Conservation (phyloP, 30 jellyfish, hydroid and myxozoan genomes). For the Rhopilema esculentum region DNA sequence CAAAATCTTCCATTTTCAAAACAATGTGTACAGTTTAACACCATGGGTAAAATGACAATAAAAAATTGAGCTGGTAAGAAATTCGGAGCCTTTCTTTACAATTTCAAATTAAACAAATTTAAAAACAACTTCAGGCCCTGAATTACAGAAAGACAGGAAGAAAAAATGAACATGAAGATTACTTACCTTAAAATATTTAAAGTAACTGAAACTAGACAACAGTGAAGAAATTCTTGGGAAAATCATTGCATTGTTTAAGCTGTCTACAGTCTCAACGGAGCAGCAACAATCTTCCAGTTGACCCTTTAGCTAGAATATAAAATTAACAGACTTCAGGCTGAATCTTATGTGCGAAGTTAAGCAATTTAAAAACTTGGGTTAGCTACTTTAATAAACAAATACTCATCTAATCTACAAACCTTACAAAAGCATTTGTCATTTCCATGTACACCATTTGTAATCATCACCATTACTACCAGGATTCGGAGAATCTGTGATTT, state of each 20-base stretch:
- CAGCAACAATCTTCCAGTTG: constrained; percentile 94
- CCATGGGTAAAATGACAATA: too few relatives aligned
- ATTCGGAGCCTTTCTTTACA: background rate
- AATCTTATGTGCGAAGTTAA: background rate
- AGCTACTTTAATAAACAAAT: background rate
- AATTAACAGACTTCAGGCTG: background rate
- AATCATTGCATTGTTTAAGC: constrained; percentile 62
- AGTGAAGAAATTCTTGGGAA: constrained; percentile 74
- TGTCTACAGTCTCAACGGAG: constrained; percentile 89
- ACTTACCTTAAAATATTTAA: constrained; percentile 83
- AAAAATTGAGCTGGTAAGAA: background rate
- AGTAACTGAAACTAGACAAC: constrained; percentile 64
- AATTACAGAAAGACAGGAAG: background rate
- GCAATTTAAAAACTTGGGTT: too few relatives aligned
- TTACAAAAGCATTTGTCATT: constrained; percentile 52
- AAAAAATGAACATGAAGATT: too few relatives aligned
- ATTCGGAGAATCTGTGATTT: background rate
- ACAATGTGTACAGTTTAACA: too few relatives aligned
- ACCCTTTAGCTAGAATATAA: constrained; percentile 80
- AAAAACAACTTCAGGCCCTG: background rate
- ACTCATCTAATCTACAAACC: constrained; percentile 3
- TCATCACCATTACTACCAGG: background rate
- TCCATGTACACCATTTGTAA: background rate
- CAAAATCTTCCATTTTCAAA: too few relatives aligned
- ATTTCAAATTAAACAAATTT: too few relatives aligned